Conservation (phyloP, 2,797 vertebrate species). For the Hoplostethus mediterraneus region DNA sequence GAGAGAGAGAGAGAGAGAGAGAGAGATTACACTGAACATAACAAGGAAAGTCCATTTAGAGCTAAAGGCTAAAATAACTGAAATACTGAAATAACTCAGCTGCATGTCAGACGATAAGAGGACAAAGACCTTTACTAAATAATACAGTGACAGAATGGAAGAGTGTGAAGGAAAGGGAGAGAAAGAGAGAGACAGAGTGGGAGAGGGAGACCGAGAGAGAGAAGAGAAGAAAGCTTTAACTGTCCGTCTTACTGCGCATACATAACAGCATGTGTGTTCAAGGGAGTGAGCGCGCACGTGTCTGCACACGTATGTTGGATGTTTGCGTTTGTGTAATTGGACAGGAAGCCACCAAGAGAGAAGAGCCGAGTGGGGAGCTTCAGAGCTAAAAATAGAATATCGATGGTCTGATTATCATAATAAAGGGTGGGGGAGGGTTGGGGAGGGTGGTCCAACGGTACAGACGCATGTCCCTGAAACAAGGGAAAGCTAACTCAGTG, state of each 20-base stretch:
- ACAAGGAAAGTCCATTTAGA: slow-evolving; percentile 85
- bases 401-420: slow-evolving; percentile 76
- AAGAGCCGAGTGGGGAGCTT: slow-evolving; percentile 47
- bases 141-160: slow-evolving; percentile 58
- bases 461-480: slow-evolving; percentile 1
- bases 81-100: slow-evolving; percentile 70
- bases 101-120: slow-evolving; percentile 68
- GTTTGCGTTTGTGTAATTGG: slow-evolving; percentile 67
- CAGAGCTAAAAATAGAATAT: slow-evolving; percentile 77
- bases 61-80: slow-evolving; percentile 68
- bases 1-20: slow-evolving; percentile 5
- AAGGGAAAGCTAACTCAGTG: too few relatives aligned
- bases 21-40: slow-evolving; percentile 55
- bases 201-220: slow-evolving; percentile 1
- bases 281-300: slow-evolving; percentile 27
- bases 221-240: slow-evolving; percentile 8
- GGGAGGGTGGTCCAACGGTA: slow-evolving; percentile 58
- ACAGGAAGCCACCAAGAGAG: slow-evolving; percentile 64
- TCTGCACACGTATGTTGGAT: slow-evolving; percentile 40
- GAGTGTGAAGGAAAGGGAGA: slow-evolving; percentile 45
- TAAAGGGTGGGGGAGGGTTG: slow-evolving; percentile 61
- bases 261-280: slow-evolving; percentile 29
- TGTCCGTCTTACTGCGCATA: slow-evolving; percentile 36
- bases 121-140: slow-evolving; percentile 75
- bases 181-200: slow-evolving; percentile 23